Base-by-base conservation (phyloP, 2,113 vertebrate genomes). In the Tychaedon coryphoeus region DNA sequence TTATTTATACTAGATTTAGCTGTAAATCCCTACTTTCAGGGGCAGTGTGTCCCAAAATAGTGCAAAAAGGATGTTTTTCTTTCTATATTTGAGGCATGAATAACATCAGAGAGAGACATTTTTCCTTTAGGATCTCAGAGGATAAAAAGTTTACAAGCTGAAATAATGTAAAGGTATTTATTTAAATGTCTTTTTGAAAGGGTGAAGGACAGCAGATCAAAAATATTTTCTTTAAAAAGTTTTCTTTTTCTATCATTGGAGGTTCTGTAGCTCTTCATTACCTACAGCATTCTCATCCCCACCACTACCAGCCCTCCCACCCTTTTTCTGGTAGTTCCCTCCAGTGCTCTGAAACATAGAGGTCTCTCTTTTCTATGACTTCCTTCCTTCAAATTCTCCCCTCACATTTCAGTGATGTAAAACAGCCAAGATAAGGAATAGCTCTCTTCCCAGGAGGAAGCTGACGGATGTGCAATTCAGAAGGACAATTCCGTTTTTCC, bases 381-480 rank as follows among this genome's bases (percentile, higher is more conserved):
- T 97, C 91, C 96, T 97, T 97, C 92, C 91, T 95, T 91, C 53
- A 1, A 33, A 69, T 73, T 87, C 72, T 92, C 36, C 57, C 53
- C 75, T 95, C 65, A 75, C 65, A 53, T 96, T 81, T 95, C 43
- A 78, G 70, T 91, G 86, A 78, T 96, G 86, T 91, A 91, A 91
- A 92, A 60, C 83, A 89, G 77, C 79, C 84, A 87, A 92, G 91
- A 96, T 92, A 95, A 97, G 94, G 91, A 95, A 78, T 72, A 92
- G 53, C 53, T 92, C 86, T 81, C 86, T 95, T 96, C 91, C 86
- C 91, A 85, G 61, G 79, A 96, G 91, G 76, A 93, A 61, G 65
- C 5, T 29, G 86, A 89, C 43, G 86, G 94, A 93, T 96, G 73
- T 93, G 86, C 73, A 89, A 61, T 75, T 95, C 80, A 51, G 56